Evolutionary conservation across 2,888 invertebrate species (phyloP).

Genomic region (Ormyrus thymus): DNA sequence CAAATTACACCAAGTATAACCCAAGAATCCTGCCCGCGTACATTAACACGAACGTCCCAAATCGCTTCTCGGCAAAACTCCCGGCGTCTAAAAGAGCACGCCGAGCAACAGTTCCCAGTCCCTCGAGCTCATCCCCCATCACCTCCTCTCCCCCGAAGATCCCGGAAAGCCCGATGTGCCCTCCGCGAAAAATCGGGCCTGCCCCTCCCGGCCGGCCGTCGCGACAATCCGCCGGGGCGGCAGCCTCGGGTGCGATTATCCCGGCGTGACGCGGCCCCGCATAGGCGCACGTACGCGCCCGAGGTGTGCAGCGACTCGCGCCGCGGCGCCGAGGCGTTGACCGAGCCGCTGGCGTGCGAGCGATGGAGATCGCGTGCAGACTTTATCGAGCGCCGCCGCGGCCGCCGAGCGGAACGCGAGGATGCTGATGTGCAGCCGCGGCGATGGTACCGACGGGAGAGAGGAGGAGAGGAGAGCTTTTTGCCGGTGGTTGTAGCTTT

Average conservation of each 20-base stretch:
- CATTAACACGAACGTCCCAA: no score
- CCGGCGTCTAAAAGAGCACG: no score
- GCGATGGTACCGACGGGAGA: neutral
- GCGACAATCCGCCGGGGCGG: neutral
- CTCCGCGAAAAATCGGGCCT: no score
- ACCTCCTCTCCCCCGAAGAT: no score
- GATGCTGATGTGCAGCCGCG: neutral
- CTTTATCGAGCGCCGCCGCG: conserved; percentile 53
- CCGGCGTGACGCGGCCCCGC: neutral
- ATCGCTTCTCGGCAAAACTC: no score
- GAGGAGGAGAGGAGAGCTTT: conserved; percentile 11
- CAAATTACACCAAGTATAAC: no score
- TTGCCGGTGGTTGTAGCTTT: neutral
- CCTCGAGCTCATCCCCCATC: no score
- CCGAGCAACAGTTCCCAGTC: no score
- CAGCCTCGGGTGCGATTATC: neutral
- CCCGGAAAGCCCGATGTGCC: no score
- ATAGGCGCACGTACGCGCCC: neutral
- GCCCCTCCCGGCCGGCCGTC: neutral
- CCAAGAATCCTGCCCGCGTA: no score
- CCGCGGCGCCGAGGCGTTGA: conserved; percentile 43
- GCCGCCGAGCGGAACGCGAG: neutral
- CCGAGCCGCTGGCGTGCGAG: conserved; percentile 21
- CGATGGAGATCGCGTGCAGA: conserved; percentile 55
- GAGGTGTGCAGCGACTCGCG: conserved; percentile 23